A percentile compares a stretch with the other conserved stretches of the same genome.
Evolutionary conservation across 2,113 vertebrate species (phyloP).

Genomic region (Lonchura striata): DNA sequence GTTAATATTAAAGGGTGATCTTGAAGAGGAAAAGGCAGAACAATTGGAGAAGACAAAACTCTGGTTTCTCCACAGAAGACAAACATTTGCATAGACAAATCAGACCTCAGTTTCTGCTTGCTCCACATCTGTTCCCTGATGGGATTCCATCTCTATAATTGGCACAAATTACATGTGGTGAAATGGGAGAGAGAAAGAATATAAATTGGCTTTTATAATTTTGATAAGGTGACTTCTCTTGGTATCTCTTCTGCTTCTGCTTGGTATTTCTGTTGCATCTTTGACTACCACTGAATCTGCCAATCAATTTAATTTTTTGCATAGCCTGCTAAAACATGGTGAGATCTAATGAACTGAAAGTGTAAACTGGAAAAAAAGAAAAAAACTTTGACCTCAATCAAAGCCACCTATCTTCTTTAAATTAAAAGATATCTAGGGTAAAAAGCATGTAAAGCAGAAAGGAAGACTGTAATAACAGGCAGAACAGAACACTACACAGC

Average conservation of each 20-base stretch:
- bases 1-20: neutral
- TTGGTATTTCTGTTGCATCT: neutral
- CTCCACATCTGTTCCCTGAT: neutral
- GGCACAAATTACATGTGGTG: neutral
- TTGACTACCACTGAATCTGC: neutral
- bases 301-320: neutral
- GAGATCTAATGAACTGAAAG: neutral
- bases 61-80: neutral
- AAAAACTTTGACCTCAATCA: neutral
- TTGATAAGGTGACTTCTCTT: neutral
- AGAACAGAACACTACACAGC: neutral
- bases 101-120: neutral
- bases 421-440: neutral
- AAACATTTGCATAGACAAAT: neutral
- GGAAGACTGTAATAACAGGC: fast-evolving
- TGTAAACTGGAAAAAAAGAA: neutral
- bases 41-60: neutral
- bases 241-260: neutral
- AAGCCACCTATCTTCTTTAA: neutral
- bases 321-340: neutral
- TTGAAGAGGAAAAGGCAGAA: neutral
- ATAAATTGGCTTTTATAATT: neutral
- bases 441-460: neutral
- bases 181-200: neutral
- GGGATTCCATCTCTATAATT: neutral